These are phyloP conservation scores for Melanitta fusca DNA, from an alignment of 2,797 vertebrate species.

Conservation along the genomic window DNA sequence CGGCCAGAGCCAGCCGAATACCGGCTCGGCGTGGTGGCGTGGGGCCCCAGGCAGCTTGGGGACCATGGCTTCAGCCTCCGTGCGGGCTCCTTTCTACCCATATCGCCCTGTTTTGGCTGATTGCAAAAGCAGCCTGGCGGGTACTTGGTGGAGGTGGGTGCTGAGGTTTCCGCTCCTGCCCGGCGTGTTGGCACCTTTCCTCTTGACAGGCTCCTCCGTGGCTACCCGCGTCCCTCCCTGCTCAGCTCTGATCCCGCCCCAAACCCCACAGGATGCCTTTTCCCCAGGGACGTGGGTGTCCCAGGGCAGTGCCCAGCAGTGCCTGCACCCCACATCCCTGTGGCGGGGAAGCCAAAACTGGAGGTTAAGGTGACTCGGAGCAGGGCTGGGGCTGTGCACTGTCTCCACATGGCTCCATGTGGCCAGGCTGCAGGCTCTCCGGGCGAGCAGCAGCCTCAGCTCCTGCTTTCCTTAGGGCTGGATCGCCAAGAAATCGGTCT, in stretches of 20 bases:
- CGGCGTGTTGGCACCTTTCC: background rate
- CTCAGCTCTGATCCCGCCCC: background rate
- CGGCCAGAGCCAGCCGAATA: background rate
- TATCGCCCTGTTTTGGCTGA: background rate
- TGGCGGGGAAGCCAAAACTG: background rate
- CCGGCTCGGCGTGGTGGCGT: background rate
- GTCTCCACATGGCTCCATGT: rapidly evolving
- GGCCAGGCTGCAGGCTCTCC: background rate
- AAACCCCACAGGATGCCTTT: background rate
- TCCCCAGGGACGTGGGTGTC: background rate
- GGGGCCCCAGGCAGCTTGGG: background rate
- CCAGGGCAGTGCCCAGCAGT: background rate
- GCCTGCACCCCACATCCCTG: background rate
- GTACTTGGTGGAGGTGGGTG: background rate
- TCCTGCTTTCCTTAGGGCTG: background rate
- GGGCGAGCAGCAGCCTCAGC: background rate
- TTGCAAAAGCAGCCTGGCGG: background rate
- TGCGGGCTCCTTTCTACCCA: background rate
- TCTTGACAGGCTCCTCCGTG: background rate
- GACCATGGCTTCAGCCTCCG: too few species aligned
- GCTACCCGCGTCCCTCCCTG: background rate
- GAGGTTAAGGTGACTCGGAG: background rate
- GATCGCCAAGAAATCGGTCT: background rate
- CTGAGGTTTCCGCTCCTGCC: background rate
- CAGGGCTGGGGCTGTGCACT: background rate